Base-by-base conservation (phyloP, 2,113 vertebrate genomes). In the Syngnathoides biaculeatus region DNA sequence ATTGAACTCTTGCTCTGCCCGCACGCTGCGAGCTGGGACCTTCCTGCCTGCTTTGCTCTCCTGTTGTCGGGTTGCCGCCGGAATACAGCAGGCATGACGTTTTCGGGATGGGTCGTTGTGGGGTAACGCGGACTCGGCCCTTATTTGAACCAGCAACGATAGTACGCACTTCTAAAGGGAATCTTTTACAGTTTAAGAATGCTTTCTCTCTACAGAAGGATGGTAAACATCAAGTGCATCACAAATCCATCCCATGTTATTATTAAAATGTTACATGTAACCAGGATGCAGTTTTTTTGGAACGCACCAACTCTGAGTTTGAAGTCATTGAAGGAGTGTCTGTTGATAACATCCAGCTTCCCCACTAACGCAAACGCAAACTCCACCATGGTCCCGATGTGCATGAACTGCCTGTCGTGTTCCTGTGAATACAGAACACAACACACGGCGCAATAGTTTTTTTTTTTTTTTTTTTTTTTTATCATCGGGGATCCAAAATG, bases 271-370 rank as follows among this genome's bases (percentile, higher is more conserved):
- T 42, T 61, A 5, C 22, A 5, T 42, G 8, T 42, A 11, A 42
- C 5, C 6, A 40, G 11, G 7, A 24, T 43, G 22, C 22, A 5
- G 20, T 35, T 24, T 67, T 53, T 3, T 22, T 65, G 61, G 4
- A 43, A 94, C 95, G 48, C 91, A 98, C 97, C 96, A 50, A 98
- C 95, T 90, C 96, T 84, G 69, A 98, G 92, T 81, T 95, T 98
- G 92, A 99, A 99, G 89, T 99, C 96, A 24, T 99, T 99, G 88
- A 99, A 99, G 50, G 97, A 99, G 87, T 99, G 97, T 79, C 94
- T 98, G 89, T 99, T 99, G 82, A 99, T 98, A 68, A 97, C 95
- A 11, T 98, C 96, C 85, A 99, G 90, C 73, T 99, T 99, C 2
- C 92, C 95, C 76, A 98, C 94, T 83, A 99, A 91, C 11, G 97